Conservation (phyloP, 2,888 invertebrate species). For the Neoascia interrupta region DNA sequence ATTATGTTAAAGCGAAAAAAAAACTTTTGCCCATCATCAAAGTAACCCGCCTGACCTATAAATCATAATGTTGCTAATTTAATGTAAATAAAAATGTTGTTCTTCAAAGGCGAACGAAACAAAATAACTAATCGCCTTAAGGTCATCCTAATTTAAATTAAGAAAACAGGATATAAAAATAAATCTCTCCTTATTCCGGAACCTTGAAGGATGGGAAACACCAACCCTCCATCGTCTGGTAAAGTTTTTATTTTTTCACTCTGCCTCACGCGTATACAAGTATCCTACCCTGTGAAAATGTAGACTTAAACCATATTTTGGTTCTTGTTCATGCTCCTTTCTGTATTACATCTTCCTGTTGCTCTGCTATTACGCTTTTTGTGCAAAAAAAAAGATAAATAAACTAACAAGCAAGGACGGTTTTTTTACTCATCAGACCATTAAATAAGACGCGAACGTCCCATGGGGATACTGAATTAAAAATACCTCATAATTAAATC, state of each 20-base stretch:
- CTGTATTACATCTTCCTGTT: conserved; percentile 2
- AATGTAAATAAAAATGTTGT: conserved; percentile 3
- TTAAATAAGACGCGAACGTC: conserved; percentile 58
- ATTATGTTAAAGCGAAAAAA: too few relatives aligned
- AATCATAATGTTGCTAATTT: not conserved
- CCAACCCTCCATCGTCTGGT: too few relatives aligned
- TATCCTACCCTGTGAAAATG: too few relatives aligned
- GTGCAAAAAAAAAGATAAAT: conserved; percentile 4
- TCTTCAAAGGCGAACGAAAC: not conserved
- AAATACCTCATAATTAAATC: conserved; percentile 58
- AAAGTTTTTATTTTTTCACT: too few relatives aligned
- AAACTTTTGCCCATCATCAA: not conserved
- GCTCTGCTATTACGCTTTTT: too few relatives aligned
- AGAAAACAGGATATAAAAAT: conserved; percentile 17
- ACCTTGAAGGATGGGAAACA: too few relatives aligned
- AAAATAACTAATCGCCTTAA: conserved; percentile 15
- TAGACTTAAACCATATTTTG: not conserved
- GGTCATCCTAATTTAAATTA: conserved; percentile 23
- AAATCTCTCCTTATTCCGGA: conserved; percentile 15
- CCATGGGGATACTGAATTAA: conserved; percentile 47
- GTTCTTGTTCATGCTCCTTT: conserved; percentile 7
- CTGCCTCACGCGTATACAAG: too few relatives aligned
- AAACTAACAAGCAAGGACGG: conserved; percentile 35
- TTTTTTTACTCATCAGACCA: conserved; percentile 47
- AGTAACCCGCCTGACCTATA: not conserved